A percentile compares a stretch with the other conserved stretches of the same genome.
Conservation (phyloP, 2,888 invertebrate genomes). For the Fragum whitleyi region DNA sequence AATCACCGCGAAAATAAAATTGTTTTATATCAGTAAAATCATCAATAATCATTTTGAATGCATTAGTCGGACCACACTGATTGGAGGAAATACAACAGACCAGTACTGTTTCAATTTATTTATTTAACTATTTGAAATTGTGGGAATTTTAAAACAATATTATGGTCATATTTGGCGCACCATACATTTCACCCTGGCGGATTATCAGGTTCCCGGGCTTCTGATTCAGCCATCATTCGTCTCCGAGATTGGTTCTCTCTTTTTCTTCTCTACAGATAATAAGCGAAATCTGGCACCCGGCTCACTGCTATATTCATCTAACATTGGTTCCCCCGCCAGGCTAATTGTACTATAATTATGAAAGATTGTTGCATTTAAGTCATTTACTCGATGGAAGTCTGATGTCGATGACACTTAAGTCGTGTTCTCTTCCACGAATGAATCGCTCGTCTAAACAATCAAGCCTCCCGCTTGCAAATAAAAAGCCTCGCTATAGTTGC, state of each 20-base stretch:
- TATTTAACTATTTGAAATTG: too few relatives aligned
- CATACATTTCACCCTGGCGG: too few relatives aligned
- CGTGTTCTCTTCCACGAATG: slow-evolving; percentile 36
- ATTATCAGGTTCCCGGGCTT: slow-evolving; percentile 3
- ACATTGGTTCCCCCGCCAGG: slow-evolving; percentile 2
- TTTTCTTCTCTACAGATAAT: slow-evolving; percentile 25
- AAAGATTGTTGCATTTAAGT: slow-evolving; percentile 34
- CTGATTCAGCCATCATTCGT: slow-evolving; percentile 30
- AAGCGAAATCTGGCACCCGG: slow-evolving; percentile 25
- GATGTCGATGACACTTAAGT: slow-evolving; percentile 27
- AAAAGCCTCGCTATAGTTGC: slow-evolving; percentile 51
- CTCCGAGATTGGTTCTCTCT: slow-evolving; percentile 26
- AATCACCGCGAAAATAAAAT: too few relatives aligned
- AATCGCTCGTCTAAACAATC: slow-evolving; percentile 42
- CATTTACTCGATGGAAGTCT: slow-evolving; percentile 19
- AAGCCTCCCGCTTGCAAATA: slow-evolving; percentile 53
- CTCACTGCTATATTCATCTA: slow-evolving; percentile 4
- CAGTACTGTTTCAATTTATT: too few relatives aligned
- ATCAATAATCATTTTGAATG: too few relatives aligned
- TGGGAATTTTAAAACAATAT: too few relatives aligned
- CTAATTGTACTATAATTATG: slow-evolving; percentile 18
- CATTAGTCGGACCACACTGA: too few relatives aligned
- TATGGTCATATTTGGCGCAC: too few relatives aligned
- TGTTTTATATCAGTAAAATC: too few relatives aligned
- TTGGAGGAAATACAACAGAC: too few relatives aligned